phyloP scores from a whole-genome alignment of 1,140 invertebrate species.

The Zaprionus camerounensis region DNA sequence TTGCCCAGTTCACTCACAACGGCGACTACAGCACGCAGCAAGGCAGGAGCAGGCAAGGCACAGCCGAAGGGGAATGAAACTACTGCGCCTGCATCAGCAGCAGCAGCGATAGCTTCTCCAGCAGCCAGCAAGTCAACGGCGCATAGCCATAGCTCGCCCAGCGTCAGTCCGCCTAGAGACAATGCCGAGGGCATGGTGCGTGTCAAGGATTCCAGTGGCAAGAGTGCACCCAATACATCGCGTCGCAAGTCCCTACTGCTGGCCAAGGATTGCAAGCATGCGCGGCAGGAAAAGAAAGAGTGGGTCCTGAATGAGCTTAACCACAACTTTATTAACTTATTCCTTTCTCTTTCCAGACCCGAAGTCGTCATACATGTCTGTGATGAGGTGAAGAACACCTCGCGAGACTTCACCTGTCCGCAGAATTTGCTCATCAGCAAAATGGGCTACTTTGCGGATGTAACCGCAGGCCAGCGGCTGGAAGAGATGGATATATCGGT shows the following conservation, averaged over 20 bases:
- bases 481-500: constrained; percentile 98
- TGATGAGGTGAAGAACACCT: constrained; percentile 93
- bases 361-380: constrained; percentile 95
- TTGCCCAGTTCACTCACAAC: constrained; percentile 43
- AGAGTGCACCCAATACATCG: constrained; percentile 3
- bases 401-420: constrained; percentile 94
- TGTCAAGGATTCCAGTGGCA: constrained; percentile 56
- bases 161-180: constrained; percentile 13
- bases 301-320: constrained; percentile 21
- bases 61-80: constrained; percentile 27
- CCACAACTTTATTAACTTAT: neutral
- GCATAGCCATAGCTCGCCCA: constrained; percentile 16
- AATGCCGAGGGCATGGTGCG: constrained; percentile 48
- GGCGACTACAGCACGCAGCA: constrained; percentile 19
- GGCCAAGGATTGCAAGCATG: constrained; percentile 66
- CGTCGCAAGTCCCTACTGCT: constrained; percentile 65
- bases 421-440: constrained; percentile 93
- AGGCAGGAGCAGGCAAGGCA: constrained; percentile 29
- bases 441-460: constrained; percentile 97
- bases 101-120: neutral
- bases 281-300: constrained; percentile 71
- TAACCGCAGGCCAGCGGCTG: constrained; percentile 92
- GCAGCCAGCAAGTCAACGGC: neutral
- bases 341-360: constrained; percentile 85
- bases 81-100: constrained; percentile 15